Evolutionary conservation across 2,888 invertebrate genomes (phyloP), one percentile per base, ranked within the genome.

Genomic region (Drosophila pseudotalamancana): DNA sequence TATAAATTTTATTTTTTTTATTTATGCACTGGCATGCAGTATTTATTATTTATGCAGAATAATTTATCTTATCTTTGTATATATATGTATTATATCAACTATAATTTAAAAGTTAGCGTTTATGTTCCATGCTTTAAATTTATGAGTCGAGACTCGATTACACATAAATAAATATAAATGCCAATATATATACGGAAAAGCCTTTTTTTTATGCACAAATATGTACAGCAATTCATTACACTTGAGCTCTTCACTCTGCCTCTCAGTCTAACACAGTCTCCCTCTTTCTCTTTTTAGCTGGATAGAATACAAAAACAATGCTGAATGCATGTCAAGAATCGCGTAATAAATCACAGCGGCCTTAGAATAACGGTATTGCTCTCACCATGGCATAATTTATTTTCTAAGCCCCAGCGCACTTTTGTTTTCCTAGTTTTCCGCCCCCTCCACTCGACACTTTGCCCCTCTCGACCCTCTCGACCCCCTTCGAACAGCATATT

Each of bases 301-400:
- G 27, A 45, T 39, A 32, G 54, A 25, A 12, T 39, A 34, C 9
- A 12, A 16, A 51, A 49, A 60, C 46, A 57, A 66, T 54, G 35
- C 54, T 40, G 51, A 66, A 68, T 76, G 54, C 61, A 73, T 66
- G 84, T 81, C 80, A 83, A 83, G 80, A 86, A 74, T 80, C 77
- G 74, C 65, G 65, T 66, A 83, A 81, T 81, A 81, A 81, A 81
- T 81, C 87, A 86, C 65, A 31, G 27, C n/a, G 9, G 45, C 42
- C 71, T 63, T 21, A 63, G 48, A 54, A 48, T 37, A 42, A 43
- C 31, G 42, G 31, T 31, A 51, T 39, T 39, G 32, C 49, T 55
- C 43, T 43, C 23, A 46, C 55, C 54, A 54, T 35, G 19, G 60
- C 51, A 83, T 76, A 82, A 80, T 80, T 80, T 83, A 86, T 83